phyloP scores from a whole-genome alignment of 35 echinoderm and acorn worm species.

The Apostichopus parvimensis region DNA sequence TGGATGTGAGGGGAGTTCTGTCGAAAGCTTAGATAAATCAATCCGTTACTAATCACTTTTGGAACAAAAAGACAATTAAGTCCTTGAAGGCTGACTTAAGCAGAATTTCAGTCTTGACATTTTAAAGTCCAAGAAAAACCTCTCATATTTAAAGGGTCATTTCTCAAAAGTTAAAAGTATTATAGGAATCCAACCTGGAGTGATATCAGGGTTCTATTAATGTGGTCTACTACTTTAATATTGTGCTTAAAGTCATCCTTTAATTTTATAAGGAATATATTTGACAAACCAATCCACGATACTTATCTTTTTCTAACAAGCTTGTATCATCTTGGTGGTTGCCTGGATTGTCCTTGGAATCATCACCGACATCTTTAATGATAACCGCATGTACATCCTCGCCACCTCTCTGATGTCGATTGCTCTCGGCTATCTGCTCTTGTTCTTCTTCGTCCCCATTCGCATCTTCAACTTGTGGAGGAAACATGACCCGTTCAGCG shows the following conservation, averaged over 20 bases:
- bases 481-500: constrained; percentile 46
- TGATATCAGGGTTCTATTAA: too few species aligned
- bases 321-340: constrained; percentile 6
- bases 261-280: neutral
- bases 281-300: neutral
- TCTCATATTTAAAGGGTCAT: too few species aligned
- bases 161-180: too few species aligned
- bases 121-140: too few species aligned
- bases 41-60: too few species aligned
- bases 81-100: too few species aligned
- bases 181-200: too few species aligned
- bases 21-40: too few species aligned
- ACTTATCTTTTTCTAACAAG: neutral
- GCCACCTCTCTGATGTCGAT: constrained; percentile 18
- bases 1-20: too few species aligned
- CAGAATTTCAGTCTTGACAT: too few species aligned
- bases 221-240: neutral
- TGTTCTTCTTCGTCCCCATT: constrained; percentile 21
- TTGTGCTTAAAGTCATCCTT: neutral
- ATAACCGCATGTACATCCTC: neutral
- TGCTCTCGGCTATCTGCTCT: constrained; percentile 20
- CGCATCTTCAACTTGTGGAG: constrained; percentile 37
- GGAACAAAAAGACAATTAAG: too few species aligned
- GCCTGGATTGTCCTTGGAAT: constrained; percentile 24
- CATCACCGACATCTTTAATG: neutral